phyloP scores from a whole-genome alignment of 92 coral and sea anemone genomes.

The Ricordea florida region DNA sequence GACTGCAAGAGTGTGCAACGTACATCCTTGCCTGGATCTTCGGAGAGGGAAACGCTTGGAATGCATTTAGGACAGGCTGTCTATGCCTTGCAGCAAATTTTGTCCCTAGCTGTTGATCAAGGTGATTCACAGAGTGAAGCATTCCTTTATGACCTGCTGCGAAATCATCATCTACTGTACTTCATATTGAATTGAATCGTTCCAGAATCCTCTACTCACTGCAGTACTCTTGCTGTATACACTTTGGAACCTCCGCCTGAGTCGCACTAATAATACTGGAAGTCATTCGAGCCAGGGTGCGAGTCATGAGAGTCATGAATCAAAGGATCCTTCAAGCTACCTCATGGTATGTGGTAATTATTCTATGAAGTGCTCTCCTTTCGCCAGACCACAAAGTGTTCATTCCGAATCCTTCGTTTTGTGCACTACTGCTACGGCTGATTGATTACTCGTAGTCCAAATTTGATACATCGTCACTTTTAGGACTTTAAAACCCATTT shows the following conservation, averaged over 20 bases:
- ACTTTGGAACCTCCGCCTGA: slow-evolving; percentile 34
- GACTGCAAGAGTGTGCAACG: neutral
- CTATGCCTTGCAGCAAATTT: neutral
- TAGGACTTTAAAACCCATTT: too few relatives aligned
- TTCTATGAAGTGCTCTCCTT: too few relatives aligned
- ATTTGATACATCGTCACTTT: too few relatives aligned
- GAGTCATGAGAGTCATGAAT: too few relatives aligned
- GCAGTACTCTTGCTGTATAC: slow-evolving; percentile 44
- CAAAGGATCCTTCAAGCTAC: too few relatives aligned
- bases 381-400: too few relatives aligned
- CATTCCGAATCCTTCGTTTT: too few relatives aligned
- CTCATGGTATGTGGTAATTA: too few relatives aligned
- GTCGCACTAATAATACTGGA: slow-evolving; percentile 19
- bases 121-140: slow-evolving; percentile 6
- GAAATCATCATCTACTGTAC: neutral
- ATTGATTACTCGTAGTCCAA: too few relatives aligned
- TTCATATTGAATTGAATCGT: neutral
- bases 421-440: too few relatives aligned
- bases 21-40: neutral
- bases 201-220: neutral
- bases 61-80: neutral
- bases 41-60: neutral
- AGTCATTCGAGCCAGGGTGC: too few relatives aligned
- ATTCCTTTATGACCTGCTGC: slow-evolving; percentile 5
- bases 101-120: neutral